Percentiles rank a stretch among this genome's conserved stretches.
Evolutionary conservation across 2,888 invertebrate species (phyloP).

Genomic region (Calliopum simillimum): DNA sequence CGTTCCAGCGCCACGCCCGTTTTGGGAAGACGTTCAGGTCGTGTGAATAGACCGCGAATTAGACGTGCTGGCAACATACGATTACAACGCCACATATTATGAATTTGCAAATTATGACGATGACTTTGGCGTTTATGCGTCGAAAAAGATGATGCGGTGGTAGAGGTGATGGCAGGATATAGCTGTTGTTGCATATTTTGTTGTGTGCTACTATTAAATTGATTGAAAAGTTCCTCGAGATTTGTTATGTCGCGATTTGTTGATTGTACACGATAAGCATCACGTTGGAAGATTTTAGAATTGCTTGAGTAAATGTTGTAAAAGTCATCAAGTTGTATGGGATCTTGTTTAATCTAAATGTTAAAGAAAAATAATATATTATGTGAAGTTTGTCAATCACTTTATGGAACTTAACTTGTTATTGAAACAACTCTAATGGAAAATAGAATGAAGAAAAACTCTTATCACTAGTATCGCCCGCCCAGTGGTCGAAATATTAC

Average conservation of each 20-base stretch:
- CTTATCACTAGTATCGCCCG: no score
- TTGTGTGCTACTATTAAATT: constrained; percentile 58
- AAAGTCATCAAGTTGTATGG: constrained; percentile 71
- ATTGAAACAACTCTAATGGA: not conserved
- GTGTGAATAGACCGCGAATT: constrained; percentile 78
- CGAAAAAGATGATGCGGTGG: constrained; percentile 11
- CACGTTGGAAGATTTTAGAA: constrained; percentile 73
- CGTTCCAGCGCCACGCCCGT: constrained; percentile 84
- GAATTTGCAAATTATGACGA: constrained; percentile 51
- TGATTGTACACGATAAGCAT: constrained; percentile 70
- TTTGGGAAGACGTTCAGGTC: constrained; percentile 77
- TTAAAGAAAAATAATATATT: constrained; percentile 48
- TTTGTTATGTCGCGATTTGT: constrained; percentile 62
- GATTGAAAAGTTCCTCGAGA: constrained; percentile 64
- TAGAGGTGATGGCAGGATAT: constrained; percentile 2
- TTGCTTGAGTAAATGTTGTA: constrained; percentile 72
- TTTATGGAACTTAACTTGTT: not conserved
- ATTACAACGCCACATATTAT: constrained; percentile 75
- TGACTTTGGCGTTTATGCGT: not conserved
- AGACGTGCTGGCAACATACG: constrained; percentile 80
- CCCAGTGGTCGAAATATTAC: not conserved
- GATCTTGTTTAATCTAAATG: constrained; percentile 71
- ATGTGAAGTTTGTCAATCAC: not conserved
- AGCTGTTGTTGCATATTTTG: constrained; percentile 1
- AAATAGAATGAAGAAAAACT: not conserved